A percentile compares a stretch with the other conserved stretches of the same genome.
These are phyloP conservation scores for Gasteruption jaculator DNA, from an alignment of 2,888 invertebrate species.

Conservation along the genomic window DNA sequence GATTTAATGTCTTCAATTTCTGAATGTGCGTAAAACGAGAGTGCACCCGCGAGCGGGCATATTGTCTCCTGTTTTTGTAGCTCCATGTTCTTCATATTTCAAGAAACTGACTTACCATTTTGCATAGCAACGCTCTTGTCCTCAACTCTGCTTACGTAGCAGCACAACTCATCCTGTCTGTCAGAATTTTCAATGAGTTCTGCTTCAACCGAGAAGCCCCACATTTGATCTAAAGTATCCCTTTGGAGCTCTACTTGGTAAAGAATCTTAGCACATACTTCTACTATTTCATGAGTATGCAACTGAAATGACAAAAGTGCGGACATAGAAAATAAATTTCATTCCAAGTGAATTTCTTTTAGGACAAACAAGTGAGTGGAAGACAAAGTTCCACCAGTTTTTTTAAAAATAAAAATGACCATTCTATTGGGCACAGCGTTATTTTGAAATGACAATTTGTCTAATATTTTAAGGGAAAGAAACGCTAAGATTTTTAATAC, in stretches of 20 bases:
- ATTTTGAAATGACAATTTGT: too few species aligned
- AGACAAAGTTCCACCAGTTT: too few species aligned
- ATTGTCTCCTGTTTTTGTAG: too few species aligned
- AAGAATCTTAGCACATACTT: constrained; percentile 93
- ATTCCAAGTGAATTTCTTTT: background rate
- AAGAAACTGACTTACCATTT: constrained; percentile 67
- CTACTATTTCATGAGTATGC: constrained; percentile 90
- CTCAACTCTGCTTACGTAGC: constrained; percentile 94
- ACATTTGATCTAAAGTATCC: constrained; percentile 88
- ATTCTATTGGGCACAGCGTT: too few species aligned
- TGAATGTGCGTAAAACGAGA: too few species aligned
- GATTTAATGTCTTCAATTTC: too few species aligned
- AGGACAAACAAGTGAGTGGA: too few species aligned
- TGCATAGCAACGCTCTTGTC: constrained; percentile 95
- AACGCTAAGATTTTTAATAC: too few species aligned
- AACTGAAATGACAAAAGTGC: constrained; percentile 57
- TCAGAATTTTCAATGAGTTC: constrained; percentile 95
- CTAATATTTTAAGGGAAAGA: too few species aligned
- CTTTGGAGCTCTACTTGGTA: constrained; percentile 94
- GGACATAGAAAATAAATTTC: background rate
- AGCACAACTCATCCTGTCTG: constrained; percentile 93
- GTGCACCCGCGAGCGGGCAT: too few species aligned
- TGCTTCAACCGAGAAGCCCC: constrained; percentile 97
- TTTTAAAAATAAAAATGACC: too few species aligned
- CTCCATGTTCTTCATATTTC: too few species aligned